Evolutionary conservation across 1,140 invertebrate genomes (phyloP).

Genomic region (Whitmania pigra): DNA sequence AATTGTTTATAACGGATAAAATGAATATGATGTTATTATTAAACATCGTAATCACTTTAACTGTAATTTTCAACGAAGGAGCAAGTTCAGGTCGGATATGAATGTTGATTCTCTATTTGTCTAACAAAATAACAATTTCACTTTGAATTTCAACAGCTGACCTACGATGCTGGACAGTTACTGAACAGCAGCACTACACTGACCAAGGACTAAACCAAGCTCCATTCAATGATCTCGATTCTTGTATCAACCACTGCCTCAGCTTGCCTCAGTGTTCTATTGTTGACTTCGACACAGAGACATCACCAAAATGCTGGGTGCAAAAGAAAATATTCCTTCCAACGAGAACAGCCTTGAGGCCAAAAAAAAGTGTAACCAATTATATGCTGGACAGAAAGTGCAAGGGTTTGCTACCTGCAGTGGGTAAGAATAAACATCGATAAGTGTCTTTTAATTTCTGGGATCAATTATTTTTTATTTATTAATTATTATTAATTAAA

Average conservation of each 20-base stretch:
- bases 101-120: too few relatives aligned
- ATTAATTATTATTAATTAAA: too few relatives aligned
- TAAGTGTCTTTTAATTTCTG: not conserved
- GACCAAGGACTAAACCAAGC: not conserved
- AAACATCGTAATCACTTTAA: too few relatives aligned
- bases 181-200: not conserved
- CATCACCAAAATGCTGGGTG: not conserved
- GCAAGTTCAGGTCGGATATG: too few relatives aligned
- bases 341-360: not conserved
- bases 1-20: too few relatives aligned
- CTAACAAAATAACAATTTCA: not conserved
- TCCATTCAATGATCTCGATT: not conserved
- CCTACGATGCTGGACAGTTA: not conserved
- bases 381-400: slow-evolving; percentile 1
- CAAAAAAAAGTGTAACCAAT: not conserved
- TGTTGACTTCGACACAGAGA: not conserved
- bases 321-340: not conserved
- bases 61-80: too few relatives aligned
- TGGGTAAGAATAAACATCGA: not conserved
- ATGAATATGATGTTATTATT: too few relatives aligned
- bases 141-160: not conserved
- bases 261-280: not conserved
- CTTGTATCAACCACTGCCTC: not conserved
- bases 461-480: not conserved
- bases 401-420: not conserved